Percentiles rank a stretch among this genome's conserved stretches.
phyloP scores from a whole-genome alignment of 2,888 invertebrate genomes.

The Drosophila melanosoma region DNA sequence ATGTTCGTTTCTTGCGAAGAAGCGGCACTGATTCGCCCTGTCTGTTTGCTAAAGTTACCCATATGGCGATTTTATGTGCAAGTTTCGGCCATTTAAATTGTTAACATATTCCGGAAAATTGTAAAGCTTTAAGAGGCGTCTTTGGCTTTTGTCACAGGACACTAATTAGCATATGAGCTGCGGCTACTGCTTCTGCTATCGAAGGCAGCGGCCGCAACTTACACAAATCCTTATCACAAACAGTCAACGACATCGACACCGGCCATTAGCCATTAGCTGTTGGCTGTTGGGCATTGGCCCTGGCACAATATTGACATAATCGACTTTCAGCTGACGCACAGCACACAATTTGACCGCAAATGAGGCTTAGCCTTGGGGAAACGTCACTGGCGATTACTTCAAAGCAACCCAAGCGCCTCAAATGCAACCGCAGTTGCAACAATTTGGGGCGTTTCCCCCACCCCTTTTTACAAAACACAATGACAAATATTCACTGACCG shows the following conservation, averaged over 20 bases:
- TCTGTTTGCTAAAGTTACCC: constrained; percentile 19
- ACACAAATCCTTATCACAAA: constrained; percentile 72
- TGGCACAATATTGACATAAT: constrained; percentile 78
- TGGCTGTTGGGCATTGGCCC: constrained; percentile 67
- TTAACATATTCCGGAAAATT: neutral
- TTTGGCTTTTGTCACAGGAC: constrained; percentile 20
- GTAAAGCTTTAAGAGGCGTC: neutral
- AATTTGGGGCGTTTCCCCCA: constrained; percentile 5
- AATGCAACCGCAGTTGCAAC: constrained; percentile 46
- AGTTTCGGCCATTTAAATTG: constrained; percentile 16
- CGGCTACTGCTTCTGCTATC: constrained; percentile 18
- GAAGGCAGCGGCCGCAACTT: constrained; percentile 52
- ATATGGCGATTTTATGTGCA: constrained; percentile 35
- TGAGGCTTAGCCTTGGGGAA: constrained; percentile 78
- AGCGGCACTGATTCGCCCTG: constrained; percentile 33
- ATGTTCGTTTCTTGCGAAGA: constrained; percentile 31
- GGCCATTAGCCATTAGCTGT: constrained; percentile 15
- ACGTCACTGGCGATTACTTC: constrained; percentile 64
- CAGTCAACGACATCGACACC: constrained; percentile 25
- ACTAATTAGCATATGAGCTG: constrained; percentile 69
- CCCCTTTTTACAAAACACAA: constrained; percentile 28
- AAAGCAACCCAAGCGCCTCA: constrained; percentile 49
- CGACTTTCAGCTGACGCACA: constrained; percentile 77
- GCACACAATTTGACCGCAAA: constrained; percentile 78
- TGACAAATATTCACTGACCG: constrained; percentile 46